Percentiles rank a stretch among this genome's conserved stretches.
Evolutionary conservation across 2,888 invertebrate genomes (phyloP).

Genomic region (Sesamia inferens): DNA sequence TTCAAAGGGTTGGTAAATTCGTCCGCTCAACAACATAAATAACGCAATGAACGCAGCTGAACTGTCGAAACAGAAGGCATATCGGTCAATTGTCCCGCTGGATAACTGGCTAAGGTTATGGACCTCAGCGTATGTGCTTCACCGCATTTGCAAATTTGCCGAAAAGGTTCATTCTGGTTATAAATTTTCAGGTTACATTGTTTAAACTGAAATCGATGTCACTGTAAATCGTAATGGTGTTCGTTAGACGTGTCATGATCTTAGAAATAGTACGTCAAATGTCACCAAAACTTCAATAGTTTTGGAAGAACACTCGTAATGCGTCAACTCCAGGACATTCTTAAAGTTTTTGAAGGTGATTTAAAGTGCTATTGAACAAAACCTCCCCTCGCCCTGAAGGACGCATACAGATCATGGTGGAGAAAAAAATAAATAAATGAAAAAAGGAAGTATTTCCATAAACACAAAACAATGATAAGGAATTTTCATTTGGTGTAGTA

Average conservation of each 20-base stretch:
- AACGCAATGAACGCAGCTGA: background rate
- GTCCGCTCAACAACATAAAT: background rate
- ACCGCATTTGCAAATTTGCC: background rate
- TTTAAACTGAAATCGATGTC: background rate
- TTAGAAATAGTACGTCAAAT: background rate
- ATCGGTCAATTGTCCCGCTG: background rate
- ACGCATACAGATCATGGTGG: conserved; percentile 1
- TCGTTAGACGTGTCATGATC: background rate
- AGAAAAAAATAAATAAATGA: conserved; percentile 15
- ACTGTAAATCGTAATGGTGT: no score
- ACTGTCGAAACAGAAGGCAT: background rate
- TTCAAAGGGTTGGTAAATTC: background rate
- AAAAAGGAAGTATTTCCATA: conserved; percentile 28
- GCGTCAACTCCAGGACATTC: background rate
- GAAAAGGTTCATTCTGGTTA: background rate
- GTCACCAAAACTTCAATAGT: background rate
- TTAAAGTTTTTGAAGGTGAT: background rate
- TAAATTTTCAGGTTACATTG: background rate
- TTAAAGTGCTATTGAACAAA: conserved; percentile 8
- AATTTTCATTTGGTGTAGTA: conserved; percentile 40
- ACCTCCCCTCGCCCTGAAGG: conserved; percentile 16
- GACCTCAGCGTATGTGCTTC: background rate
- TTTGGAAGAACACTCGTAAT: background rate
- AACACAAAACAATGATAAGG: conserved; percentile 50
- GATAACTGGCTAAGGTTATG: background rate